These are phyloP conservation scores for Callospermophilus lateralis DNA, from an alignment of 2,113 vertebrate genomes.

Conservation along the genomic window DNA sequence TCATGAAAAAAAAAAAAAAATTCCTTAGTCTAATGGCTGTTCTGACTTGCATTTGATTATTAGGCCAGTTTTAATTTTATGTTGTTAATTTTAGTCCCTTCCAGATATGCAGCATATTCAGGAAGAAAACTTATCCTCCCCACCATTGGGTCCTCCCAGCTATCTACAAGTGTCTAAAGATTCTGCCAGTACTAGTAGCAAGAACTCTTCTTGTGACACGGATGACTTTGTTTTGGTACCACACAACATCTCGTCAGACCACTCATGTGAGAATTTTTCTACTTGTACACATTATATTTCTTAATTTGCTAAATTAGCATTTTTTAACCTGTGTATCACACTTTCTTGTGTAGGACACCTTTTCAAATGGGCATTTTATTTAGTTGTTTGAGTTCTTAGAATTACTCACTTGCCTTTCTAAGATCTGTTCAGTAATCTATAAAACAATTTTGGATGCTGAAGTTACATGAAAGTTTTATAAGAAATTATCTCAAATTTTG, in stretches of 20 bases:
- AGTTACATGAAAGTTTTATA: slow-evolving; percentile 49
- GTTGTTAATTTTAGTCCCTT: slow-evolving; percentile 91
- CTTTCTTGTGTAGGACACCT: slow-evolving; percentile 32
- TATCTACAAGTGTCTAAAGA: slow-evolving; percentile 98
- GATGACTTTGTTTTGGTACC: slow-evolving; percentile 99
- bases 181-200: slow-evolving; percentile 97
- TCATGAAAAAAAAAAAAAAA: slow-evolving; percentile 17
- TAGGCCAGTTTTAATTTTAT: slow-evolving; percentile 81
- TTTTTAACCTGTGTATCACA: slow-evolving; percentile 43
- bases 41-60: slow-evolving; percentile 67
- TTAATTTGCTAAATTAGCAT: slow-evolving; percentile 66
- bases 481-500: slow-evolving; percentile 44
- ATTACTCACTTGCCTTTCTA: slow-evolving; percentile 32
- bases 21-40: slow-evolving; percentile 56
- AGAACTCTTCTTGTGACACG: slow-evolving; percentile 97
- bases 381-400: slow-evolving; percentile 59
- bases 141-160: slow-evolving; percentile 95
- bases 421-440: background rate
- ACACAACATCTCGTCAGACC: slow-evolving; percentile 94
- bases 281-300: slow-evolving; percentile 70
- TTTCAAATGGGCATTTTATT: slow-evolving; percentile 61
- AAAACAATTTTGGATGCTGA: slow-evolving; percentile 44
- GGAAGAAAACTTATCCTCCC: slow-evolving; percentile 95
- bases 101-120: slow-evolving; percentile 97
- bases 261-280: slow-evolving; percentile 90